Conservation (phyloP, 2,113 vertebrate species). For the Fregata magnificens region DNA sequence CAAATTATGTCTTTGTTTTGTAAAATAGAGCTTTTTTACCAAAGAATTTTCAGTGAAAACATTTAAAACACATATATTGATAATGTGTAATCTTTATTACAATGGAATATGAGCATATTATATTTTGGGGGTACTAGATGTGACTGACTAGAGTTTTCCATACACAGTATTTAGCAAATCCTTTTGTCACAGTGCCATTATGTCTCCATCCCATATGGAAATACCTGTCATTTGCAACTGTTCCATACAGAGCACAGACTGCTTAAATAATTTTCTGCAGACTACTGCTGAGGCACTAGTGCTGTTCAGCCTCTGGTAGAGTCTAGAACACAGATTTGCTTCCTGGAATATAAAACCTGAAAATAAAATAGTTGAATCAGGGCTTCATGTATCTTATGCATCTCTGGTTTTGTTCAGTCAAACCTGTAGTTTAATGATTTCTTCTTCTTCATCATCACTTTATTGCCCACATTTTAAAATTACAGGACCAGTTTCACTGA, state of each 20-base stretch:
- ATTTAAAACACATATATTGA: not conserved
- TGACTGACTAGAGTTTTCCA: not conserved
- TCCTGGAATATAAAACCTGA: not conserved
- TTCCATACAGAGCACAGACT: not conserved
- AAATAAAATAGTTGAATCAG: not conserved
- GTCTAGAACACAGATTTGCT: not conserved
- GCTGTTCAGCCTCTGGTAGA: not conserved
- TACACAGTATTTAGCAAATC: not conserved
- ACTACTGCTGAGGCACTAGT: not conserved
- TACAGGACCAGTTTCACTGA: not conserved
- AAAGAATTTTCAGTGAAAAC: not conserved
- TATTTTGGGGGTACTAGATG: not conserved
- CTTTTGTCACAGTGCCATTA: not conserved
- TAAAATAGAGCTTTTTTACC: not conserved
- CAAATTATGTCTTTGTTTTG: not conserved
- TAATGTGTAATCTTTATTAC: not conserved
- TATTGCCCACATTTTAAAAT: not conserved
- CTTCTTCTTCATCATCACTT: not conserved
- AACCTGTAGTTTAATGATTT: not conserved
- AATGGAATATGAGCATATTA: not conserved
- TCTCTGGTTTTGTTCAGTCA: not conserved
- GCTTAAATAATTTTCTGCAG: not conserved
- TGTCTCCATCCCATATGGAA: not conserved
- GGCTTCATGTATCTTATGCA: not conserved
- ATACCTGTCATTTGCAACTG: not conserved